Percentiles rank a stretch among this genome's conserved stretches.
phyloP scores from a whole-genome alignment of 2,888 invertebrate genomes.

The Unio pictorum region DNA sequence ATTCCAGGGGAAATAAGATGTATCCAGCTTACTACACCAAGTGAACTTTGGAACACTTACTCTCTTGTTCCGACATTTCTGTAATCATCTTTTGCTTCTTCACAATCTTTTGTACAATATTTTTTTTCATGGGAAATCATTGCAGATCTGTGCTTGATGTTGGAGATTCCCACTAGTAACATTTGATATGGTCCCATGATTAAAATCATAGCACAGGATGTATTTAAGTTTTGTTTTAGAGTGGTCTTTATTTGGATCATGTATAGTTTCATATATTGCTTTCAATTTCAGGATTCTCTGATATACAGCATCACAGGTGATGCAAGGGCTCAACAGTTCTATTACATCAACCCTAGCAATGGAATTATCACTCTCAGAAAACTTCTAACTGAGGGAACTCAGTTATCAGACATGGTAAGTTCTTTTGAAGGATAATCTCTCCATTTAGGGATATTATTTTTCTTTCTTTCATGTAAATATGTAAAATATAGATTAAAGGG shows the following conservation, averaged over 20 bases:
- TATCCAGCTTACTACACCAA: too few species aligned
- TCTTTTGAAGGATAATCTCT: neutral
- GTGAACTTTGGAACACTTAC: too few species aligned
- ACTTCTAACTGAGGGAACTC: slow-evolving; percentile 31
- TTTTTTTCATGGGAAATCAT: too few species aligned
- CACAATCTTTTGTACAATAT: too few species aligned
- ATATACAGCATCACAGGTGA: slow-evolving; percentile 34
- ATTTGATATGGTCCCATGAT: too few species aligned
- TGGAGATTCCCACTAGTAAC: too few species aligned
- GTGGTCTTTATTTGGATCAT: neutral
- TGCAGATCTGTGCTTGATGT: too few species aligned
- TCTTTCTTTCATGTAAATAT: neutral
- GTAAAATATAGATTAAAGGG: neutral
- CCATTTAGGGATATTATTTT: neutral
- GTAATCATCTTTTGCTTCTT: too few species aligned
- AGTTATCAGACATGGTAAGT: slow-evolving; percentile 28
- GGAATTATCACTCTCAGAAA: slow-evolving; percentile 49
- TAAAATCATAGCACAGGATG: too few species aligned
- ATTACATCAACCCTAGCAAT: slow-evolving; percentile 51
- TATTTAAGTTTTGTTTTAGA: too few species aligned
- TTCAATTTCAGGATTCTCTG: slow-evolving; percentile 42
- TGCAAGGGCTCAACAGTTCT: slow-evolving; percentile 41
- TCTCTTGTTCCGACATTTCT: too few species aligned
- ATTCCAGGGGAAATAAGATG: too few species aligned
- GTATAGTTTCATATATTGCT: neutral